Evolutionary conservation across 2,113 vertebrate genomes (phyloP), one percentile per base, ranked within the genome.

Genomic region (Thinocorus orbignyianus): DNA sequence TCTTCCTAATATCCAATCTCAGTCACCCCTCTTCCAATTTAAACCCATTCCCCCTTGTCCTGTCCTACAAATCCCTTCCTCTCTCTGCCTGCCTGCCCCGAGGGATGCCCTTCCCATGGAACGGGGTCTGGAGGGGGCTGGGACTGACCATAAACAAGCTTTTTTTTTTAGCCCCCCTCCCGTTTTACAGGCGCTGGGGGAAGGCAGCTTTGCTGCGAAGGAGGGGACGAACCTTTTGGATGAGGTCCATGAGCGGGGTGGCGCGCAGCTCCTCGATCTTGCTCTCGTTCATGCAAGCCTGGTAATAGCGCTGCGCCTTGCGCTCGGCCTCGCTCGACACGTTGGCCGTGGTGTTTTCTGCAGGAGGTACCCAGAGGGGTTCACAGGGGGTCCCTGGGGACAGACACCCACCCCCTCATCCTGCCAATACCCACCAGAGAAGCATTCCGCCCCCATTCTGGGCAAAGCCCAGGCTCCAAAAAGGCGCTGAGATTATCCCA

Each of bases 231-330:
- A 99, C 99, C 98, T 98, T 98, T 81, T 97, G 98, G 61, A 99
- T 99, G 86, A 99, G 98, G 41, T 99, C 98, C 86, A 98, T 86
- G 16, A 99, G 97, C 0, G 99, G 99, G 66, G 98, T 94, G 6
- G 99, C 98, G 4, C 98, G 98, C 58, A 99, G 98, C 66, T 98
- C 98, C 95, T 99, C 98, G 0, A 99, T 99, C 94, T 98, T 99
- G 92, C 97, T 97, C 93, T 99, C 99, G 1, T 99, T 99, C 99
- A 99, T 99, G 90, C 99, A 99, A 24, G 99, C 98, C 78, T 98
- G 98, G 97, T 99, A 99, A 86, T 99, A 99, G 10, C 97, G 97
- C 95, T 99, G 99, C 10, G 99, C 98, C 93, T 99, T 99, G 83
- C 97, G 98, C 83, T 99, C 99, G 0, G 99, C 99, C 73, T 98